Evolutionary conservation across 2,113 vertebrate genomes (phyloP).

Genomic region (Pelvicachromis taeniatus): DNA sequence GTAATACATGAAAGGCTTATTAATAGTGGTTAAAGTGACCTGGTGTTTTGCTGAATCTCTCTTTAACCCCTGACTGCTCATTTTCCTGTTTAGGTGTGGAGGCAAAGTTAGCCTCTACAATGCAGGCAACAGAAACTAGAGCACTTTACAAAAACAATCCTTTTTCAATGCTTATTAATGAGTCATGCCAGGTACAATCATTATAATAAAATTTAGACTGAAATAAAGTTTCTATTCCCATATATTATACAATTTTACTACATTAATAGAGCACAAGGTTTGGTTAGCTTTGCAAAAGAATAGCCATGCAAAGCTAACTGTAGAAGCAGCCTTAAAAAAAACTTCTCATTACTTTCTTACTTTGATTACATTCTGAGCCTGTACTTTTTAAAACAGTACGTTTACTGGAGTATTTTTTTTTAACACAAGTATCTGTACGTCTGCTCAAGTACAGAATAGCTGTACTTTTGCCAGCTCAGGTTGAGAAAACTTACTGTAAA

Average conservation of each 20-base stretch:
- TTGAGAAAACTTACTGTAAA: slow-evolving; percentile 67
- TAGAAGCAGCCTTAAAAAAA: background rate
- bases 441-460: background rate
- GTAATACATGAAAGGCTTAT: background rate
- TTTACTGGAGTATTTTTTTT: background rate
- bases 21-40: background rate
- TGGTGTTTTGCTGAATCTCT: background rate
- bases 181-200: accelerated
- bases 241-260: background rate
- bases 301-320: no score
- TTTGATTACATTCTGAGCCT: background rate
- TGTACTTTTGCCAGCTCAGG: background rate
- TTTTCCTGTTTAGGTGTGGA: background rate
- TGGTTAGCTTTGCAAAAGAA: no score
- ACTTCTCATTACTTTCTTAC: background rate
- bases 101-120: background rate
- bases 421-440: background rate
- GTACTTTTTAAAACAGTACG: background rate
- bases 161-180: accelerated
- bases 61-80: background rate
- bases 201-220: background rate
- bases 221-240: background rate
- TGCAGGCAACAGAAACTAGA: background rate
- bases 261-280: background rate
- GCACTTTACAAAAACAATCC: background rate